These are phyloP conservation scores for Amphilophus citrinellus DNA, from an alignment of 2,113 vertebrate species.

Conservation along the genomic window DNA sequence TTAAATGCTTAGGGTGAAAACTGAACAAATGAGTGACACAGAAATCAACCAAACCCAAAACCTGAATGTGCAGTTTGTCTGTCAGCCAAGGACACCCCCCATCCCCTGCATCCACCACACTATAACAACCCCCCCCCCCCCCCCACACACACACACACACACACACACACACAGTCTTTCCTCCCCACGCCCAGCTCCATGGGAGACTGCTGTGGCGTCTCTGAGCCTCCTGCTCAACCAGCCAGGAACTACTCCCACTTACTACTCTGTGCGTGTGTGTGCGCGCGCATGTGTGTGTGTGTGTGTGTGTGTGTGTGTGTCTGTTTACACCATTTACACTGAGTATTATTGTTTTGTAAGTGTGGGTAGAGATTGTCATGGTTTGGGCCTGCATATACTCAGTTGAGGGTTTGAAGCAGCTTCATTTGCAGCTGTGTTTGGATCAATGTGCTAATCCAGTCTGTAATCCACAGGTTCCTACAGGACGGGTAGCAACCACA, in stretches of 20 bases:
- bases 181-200: conserved; percentile 64
- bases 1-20: neutral
- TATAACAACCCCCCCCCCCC: conserved; percentile 48
- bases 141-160: conserved; percentile 30
- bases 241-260: conserved; percentile 67
- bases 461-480: neutral
- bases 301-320: neutral
- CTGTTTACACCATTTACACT: neutral
- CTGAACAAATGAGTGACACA: neutral
- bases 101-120: conserved; percentile 10
- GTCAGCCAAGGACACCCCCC: conserved; percentile 45
- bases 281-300: conserved; percentile 8
- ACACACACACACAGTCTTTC: conserved; percentile 35
- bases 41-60: neutral
- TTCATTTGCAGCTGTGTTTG: neutral
- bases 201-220: conserved; percentile 70
- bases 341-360: neutral
- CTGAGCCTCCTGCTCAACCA: conserved; percentile 62
- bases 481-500: neutral
- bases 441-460: neutral
- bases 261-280: neutral
- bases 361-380: neutral
- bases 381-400: neutral
- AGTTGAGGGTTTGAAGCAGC: neutral
- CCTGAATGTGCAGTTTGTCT: conserved; percentile 37